Evolutionary conservation across 1,140 invertebrate genomes (phyloP).

Genomic region (Lysiphlebus fabarum): DNA sequence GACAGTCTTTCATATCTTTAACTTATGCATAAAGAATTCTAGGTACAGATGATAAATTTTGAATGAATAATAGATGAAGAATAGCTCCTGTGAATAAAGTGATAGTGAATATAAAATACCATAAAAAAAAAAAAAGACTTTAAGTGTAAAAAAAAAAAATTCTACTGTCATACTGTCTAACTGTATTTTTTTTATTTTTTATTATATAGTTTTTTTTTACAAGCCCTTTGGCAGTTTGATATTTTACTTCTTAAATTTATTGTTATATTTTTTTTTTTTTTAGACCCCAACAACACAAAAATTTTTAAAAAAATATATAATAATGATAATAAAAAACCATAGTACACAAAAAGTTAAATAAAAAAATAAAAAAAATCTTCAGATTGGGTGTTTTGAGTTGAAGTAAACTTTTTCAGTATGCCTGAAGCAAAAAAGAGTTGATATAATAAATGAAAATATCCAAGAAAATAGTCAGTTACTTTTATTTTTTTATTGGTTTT

Average conservation of each 20-base stretch:
- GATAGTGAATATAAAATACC: too few species aligned
- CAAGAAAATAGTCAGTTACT: background rate
- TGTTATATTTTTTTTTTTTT: background rate
- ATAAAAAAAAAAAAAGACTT: too few species aligned
- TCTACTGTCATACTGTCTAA: too few species aligned
- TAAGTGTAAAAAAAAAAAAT: too few species aligned
- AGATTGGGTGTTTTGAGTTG: constrained; percentile 14
- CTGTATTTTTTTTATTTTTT: too few species aligned
- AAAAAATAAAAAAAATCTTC: background rate
- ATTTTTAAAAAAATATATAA: background rate
- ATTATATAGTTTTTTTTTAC: too few species aligned
- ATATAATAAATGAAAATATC: constrained; percentile 1
- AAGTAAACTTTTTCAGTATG: constrained; percentile 9
- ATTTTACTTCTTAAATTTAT: too few species aligned
- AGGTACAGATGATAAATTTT: constrained; percentile 1
- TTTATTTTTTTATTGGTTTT: constrained; percentile 7
- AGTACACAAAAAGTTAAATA: background rate
- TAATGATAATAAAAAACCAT: background rate
- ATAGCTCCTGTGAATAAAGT: too few species aligned
- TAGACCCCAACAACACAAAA: background rate
- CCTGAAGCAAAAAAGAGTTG: constrained; percentile 5
- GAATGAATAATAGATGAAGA: constrained; percentile 2
- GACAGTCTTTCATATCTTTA: too few species aligned
- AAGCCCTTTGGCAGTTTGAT: too few species aligned
- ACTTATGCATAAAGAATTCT: too few species aligned